A percentile compares a stretch with the other conserved stretches of the same genome.
Conservation (phyloP, 1,140 invertebrate genomes). For the Drosophila kohkoa region DNA sequence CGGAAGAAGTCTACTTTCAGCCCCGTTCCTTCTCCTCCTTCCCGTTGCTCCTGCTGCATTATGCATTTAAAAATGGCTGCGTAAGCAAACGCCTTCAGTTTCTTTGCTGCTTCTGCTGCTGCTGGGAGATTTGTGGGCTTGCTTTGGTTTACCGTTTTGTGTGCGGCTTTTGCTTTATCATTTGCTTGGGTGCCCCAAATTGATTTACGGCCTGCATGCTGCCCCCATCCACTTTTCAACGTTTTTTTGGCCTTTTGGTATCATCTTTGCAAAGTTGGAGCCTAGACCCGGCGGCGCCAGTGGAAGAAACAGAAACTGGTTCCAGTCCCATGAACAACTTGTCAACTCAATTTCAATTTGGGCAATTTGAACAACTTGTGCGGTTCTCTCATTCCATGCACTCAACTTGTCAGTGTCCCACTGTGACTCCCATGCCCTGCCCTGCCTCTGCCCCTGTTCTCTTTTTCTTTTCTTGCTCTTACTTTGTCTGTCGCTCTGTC, state of each 20-base stretch:
- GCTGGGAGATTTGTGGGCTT: conserved; percentile 60
- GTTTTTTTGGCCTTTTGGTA: not conserved
- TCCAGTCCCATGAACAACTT: conserved; percentile 65
- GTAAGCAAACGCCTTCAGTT: conserved; percentile 66
- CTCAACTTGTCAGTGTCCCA: conserved; percentile 23
- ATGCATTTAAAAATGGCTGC: conserved; percentile 77
- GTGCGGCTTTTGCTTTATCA: conserved; percentile 52
- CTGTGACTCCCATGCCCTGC: not conserved
- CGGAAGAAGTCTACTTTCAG: conserved; percentile 17
- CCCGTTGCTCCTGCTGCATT: conserved; percentile 50
- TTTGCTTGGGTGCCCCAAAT: conserved; percentile 54
- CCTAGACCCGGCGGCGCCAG: not conserved
- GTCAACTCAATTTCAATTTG: conserved; percentile 83
- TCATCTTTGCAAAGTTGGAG: not conserved
- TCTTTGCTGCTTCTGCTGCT: not conserved
- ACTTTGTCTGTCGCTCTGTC: conserved; percentile 2
- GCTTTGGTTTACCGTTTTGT: conserved; percentile 54
- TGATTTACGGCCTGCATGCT: conserved; percentile 62
- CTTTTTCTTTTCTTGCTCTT: not conserved
- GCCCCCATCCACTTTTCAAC: not conserved
- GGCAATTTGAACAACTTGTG: conserved; percentile 81
- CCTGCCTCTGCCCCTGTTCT: no score
- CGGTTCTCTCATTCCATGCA: conserved; percentile 51
- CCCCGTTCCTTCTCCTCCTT: not conserved
- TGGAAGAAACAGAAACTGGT: conserved; percentile 11